Conservation (phyloP, 2,113 vertebrate species). For the Pelodiscus sinensis region DNA sequence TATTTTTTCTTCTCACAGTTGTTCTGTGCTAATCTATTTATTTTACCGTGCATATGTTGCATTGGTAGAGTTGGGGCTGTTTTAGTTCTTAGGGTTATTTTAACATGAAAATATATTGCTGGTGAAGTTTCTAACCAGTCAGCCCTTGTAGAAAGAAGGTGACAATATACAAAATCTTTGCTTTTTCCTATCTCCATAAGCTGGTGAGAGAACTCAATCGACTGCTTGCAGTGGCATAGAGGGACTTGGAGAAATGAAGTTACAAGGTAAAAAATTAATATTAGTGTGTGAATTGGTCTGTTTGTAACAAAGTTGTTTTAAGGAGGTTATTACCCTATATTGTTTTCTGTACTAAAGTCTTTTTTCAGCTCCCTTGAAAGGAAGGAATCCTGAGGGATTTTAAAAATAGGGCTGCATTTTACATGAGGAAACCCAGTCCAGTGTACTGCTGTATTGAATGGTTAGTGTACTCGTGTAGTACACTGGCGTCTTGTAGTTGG, state of each 20-base stretch:
- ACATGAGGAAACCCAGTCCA: fast-evolving
- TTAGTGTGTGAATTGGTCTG: not conserved
- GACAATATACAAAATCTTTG: not conserved
- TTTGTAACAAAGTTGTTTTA: not conserved
- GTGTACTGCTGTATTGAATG: not conserved
- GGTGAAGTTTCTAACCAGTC: not conserved
- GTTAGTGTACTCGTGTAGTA: not conserved
- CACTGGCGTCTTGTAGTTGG: fast-evolving
- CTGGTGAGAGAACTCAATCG: not conserved
- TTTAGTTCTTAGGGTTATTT: not conserved
- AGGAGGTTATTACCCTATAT: not conserved
- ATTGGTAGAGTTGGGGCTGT: constrained; percentile 30
- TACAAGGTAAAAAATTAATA: not conserved
- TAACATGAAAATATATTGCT: not conserved
- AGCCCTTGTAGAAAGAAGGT: fast-evolving
- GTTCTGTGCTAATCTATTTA: constrained; percentile 47
- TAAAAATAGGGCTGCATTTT: not conserved
- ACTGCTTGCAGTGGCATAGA: not conserved
- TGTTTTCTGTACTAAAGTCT: not conserved
- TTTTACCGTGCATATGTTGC: constrained; percentile 49
- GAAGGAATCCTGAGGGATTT: not conserved
- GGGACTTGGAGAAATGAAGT: not conserved
- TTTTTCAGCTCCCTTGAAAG: not conserved
- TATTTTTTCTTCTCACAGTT: constrained; percentile 34
- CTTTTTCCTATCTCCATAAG: not conserved